Conservation (phyloP, 2,888 invertebrate species). For the Ceriagrion tenellum region DNA sequence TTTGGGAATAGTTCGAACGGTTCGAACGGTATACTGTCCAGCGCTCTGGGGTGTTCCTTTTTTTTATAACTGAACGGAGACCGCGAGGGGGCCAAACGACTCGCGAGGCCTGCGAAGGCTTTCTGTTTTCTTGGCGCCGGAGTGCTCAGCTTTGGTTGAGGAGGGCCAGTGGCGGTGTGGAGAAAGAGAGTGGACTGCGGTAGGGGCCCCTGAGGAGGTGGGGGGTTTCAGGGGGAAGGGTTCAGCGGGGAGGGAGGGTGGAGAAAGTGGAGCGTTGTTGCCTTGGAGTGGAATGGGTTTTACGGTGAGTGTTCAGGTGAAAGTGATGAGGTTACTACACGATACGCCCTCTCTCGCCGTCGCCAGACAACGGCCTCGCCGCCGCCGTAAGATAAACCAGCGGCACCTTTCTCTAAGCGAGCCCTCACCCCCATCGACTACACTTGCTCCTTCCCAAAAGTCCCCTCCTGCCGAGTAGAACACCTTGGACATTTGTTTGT, state of each 20-base stretch:
- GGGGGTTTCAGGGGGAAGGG: neutral
- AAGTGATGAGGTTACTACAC: conserved; percentile 42
- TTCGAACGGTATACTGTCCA: neutral
- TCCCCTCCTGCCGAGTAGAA: conserved; percentile 54
- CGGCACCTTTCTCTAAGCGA: conserved; percentile 62
- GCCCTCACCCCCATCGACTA: conserved; percentile 68
- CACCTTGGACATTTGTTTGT: neutral
- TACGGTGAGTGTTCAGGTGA: neutral
- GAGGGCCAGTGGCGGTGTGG: neutral
- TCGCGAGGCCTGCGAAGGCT: neutral
- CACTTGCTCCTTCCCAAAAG: conserved; percentile 68
- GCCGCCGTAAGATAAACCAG: neutral
- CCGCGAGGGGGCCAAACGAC: neutral
- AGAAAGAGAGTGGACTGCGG: neutral
- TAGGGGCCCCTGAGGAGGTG: neutral
- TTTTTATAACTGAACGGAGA: neutral
- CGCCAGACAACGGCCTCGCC: conserved; percentile 28
- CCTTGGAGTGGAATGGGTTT: neutral
- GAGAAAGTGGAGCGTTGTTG: conserved; percentile 1
- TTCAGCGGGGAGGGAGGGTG: neutral
- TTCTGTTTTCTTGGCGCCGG: neutral
- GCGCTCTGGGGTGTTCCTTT: neutral
- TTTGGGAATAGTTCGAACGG: no score
- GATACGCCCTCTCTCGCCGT: neutral
- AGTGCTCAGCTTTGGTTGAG: neutral